Evolutionary conservation across 2,888 invertebrate species (phyloP).

Genomic region (Philereme vetulata): DNA sequence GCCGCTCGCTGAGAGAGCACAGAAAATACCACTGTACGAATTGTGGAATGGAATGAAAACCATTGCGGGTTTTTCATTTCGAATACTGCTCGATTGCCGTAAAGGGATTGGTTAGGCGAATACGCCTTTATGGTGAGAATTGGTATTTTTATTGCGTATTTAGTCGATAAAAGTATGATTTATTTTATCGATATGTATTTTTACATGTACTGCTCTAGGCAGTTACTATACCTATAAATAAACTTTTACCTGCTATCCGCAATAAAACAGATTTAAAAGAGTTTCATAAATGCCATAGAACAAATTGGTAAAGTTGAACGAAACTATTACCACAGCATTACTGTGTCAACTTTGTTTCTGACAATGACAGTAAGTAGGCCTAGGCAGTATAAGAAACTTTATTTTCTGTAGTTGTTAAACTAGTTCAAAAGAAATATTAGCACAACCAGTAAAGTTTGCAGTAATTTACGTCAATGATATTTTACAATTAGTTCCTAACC

Average conservation of each 20-base stretch:
- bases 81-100: slow-evolving; percentile 11
- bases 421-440: slow-evolving; percentile 4
- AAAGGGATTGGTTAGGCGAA: slow-evolving; percentile 16
- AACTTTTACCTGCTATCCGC: slow-evolving; percentile 2
- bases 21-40: slow-evolving; percentile 22
- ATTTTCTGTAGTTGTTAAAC: neutral
- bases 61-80: slow-evolving; percentile 25
- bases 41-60: slow-evolving; percentile 28
- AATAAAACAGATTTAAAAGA: neutral
- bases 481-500: slow-evolving; percentile 5
- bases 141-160: slow-evolving; percentile 7
- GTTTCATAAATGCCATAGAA: slow-evolving; percentile 7
- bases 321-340: slow-evolving; percentile 14
- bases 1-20: slow-evolving; percentile 13
- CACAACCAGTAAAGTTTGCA: neutral
- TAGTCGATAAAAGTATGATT: slow-evolving; percentile 6
- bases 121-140: slow-evolving; percentile 6
- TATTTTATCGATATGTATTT: neutral
- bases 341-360: slow-evolving; percentile 14
- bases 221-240: neutral
- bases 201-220: too few species aligned
- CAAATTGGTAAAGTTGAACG: slow-evolving; percentile 16
- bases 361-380: slow-evolving; percentile 5
- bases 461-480: slow-evolving; percentile 10
- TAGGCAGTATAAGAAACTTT: slow-evolving; percentile 9